Conservation (phyloP, 2,888 invertebrate species). For the Bellardia pandia region DNA sequence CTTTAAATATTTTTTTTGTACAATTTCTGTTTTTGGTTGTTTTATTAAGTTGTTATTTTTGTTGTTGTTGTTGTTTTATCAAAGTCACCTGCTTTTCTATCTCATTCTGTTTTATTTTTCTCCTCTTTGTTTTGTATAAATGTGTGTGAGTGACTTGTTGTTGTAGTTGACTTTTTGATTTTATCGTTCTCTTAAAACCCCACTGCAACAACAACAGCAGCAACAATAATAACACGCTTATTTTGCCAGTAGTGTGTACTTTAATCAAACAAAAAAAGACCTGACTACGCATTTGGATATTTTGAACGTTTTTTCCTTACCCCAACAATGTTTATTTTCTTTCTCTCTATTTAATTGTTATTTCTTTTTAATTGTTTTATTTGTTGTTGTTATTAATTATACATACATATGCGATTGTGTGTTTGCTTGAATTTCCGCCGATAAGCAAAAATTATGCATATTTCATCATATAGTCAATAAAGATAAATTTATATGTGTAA, state of each 20-base stretch:
- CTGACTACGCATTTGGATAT: constrained; percentile 39
- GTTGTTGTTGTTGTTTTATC: constrained; percentile 57
- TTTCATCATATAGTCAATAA: constrained; percentile 43
- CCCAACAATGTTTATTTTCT: background rate
- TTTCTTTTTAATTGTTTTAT: constrained; percentile 12
- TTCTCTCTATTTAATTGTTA: constrained; percentile 13
- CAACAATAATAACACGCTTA: constrained; percentile 5
- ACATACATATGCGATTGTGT: background rate
- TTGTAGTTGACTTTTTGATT: constrained; percentile 7
- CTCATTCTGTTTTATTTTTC: constrained; percentile 5
- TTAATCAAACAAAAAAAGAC: background rate
- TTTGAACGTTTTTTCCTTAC: constrained; percentile 12
- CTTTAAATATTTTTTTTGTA: constrained; percentile 1
- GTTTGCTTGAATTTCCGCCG: constrained; percentile 55
- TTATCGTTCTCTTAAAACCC: constrained; percentile 6
- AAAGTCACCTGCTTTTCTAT: constrained; percentile 63
- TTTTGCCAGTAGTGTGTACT: constrained; percentile 13
- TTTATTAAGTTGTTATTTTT: constrained; percentile 41
- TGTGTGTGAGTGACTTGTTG: background rate
- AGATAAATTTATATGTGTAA: constrained; percentile 18
- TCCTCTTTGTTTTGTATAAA: background rate
- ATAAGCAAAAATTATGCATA: constrained; percentile 46
- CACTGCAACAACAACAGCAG: background rate
- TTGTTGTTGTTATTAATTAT: background rate
- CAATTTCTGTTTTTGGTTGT: constrained; percentile 28